A percentile compares a stretch with the other conserved stretches of the same genome.
phyloP scores from a whole-genome alignment of 2,888 invertebrate species.

The Lasius fuliginosus region DNA sequence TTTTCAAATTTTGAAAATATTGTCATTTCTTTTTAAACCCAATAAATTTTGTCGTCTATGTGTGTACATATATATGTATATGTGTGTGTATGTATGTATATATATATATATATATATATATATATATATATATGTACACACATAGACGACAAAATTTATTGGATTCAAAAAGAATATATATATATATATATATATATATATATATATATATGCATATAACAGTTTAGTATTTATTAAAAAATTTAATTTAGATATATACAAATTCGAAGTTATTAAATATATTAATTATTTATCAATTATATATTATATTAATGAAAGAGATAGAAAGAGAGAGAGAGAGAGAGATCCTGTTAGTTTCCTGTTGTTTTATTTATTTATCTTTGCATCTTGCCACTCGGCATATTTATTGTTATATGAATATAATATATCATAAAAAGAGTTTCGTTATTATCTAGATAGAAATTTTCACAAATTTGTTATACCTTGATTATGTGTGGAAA shows the following conservation, averaged over 20 bases:
- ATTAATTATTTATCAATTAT: neutral
- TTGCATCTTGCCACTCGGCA: neutral
- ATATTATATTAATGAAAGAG: neutral
- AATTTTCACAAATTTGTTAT: conserved; percentile 1
- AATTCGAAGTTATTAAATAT: neutral
- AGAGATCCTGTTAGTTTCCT: neutral
- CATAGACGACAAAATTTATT: no score
- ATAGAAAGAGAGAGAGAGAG: neutral
- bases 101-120: no score
- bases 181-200: no score
- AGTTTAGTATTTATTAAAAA: neutral
- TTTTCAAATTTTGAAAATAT: neutral
- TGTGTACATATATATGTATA: no score
- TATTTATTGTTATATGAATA: neutral
- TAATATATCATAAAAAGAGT: neutral
- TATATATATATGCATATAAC: neutral
- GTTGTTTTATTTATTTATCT: neutral
- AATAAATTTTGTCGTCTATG: no score
- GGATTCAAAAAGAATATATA: no score
- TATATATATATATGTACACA: no score
- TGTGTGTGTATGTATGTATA: no score
- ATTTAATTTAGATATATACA: neutral
- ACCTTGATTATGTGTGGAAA: conserved; percentile 29
- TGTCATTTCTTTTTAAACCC: no score
- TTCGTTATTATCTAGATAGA: neutral